Conservation (phyloP, 2,113 vertebrate species). For the Malurus melanocephalus region DNA sequence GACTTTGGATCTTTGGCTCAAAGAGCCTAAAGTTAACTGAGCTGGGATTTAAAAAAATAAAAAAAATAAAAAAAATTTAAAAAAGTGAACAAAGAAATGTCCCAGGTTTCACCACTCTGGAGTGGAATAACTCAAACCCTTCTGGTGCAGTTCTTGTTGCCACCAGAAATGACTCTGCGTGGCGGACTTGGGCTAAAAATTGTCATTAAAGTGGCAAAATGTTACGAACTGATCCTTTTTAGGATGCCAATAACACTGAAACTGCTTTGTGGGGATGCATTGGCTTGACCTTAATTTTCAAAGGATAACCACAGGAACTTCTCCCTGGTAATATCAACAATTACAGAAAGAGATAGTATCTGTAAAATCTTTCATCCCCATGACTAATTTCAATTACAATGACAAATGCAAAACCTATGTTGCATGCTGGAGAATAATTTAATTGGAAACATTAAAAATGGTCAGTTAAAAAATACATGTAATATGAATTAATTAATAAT, state of each 20-base stretch:
- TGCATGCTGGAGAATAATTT: not conserved
- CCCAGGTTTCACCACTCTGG: not conserved
- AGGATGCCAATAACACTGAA: not conserved
- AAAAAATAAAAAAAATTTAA: accelerated
- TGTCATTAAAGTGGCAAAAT: not conserved
- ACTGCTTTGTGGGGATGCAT: not conserved
- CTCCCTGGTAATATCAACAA: not conserved
- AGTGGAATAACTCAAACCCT: not conserved
- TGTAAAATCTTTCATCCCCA: not conserved
- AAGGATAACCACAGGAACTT: not conserved
- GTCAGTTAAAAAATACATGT: not conserved
- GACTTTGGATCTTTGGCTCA: not conserved
- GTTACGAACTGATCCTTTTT: not conserved
- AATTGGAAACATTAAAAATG: not conserved
- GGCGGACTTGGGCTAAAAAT: not conserved
- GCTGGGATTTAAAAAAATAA: not conserved
- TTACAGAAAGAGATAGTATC: not conserved
- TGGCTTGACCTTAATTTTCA: slow-evolving; percentile 15
- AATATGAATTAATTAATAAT: not conserved
- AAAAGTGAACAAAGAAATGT: not conserved
- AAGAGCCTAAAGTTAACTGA: not conserved
- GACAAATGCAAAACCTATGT: not conserved
- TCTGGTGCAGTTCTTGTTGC: not conserved
- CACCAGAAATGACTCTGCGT: not conserved
- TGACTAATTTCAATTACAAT: not conserved